A percentile compares a stretch with the other conserved stretches of the same genome.
These are phyloP conservation scores for Periophthalmus modestus DNA, from an alignment of 2,113 vertebrate species.

Conservation along the genomic window DNA sequence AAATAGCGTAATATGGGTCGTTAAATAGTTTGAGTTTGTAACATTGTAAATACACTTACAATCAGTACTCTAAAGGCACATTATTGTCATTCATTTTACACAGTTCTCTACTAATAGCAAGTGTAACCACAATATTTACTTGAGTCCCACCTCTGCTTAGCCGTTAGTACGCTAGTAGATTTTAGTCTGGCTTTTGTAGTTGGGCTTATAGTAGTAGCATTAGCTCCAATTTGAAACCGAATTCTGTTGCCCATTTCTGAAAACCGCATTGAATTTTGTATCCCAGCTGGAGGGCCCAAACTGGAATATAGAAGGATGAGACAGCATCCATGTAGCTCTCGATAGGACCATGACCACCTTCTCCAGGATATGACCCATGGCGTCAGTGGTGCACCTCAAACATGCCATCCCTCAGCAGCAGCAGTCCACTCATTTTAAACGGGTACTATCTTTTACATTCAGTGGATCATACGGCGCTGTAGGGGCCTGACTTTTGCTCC, in stretches of 20 bases:
- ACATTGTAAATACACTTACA: not conserved
- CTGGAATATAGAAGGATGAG: constrained; percentile 86
- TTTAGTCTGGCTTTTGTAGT: not conserved
- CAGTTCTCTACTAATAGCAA: not conserved
- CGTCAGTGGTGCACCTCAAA: constrained; percentile 46
- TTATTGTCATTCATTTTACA: not conserved
- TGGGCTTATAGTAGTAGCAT: not conserved
- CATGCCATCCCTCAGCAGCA: constrained; percentile 62
- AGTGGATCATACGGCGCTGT: constrained; percentile 29
- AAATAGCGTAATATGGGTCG: too few species aligned
- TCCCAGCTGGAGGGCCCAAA: constrained; percentile 82
- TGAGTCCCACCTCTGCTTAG: constrained; percentile 4
- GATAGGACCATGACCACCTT: constrained; percentile 73
- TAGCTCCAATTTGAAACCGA: not conserved
- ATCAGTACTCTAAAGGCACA: not conserved
- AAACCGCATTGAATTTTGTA: constrained; percentile 76
- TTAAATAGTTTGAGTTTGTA: not conserved
- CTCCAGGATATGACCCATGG: constrained; percentile 66
- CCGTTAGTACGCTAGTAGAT: not conserved
- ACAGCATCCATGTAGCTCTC: constrained; percentile 73
- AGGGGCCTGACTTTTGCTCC: constrained; percentile 46
- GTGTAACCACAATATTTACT: not conserved
- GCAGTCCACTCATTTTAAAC: constrained; percentile 52
- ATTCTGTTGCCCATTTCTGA: constrained; percentile 61
- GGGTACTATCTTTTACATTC: constrained; percentile 16